phyloP scores from a whole-genome alignment of 2,113 vertebrate genomes.

The Trichomycterus rosablanca region DNA sequence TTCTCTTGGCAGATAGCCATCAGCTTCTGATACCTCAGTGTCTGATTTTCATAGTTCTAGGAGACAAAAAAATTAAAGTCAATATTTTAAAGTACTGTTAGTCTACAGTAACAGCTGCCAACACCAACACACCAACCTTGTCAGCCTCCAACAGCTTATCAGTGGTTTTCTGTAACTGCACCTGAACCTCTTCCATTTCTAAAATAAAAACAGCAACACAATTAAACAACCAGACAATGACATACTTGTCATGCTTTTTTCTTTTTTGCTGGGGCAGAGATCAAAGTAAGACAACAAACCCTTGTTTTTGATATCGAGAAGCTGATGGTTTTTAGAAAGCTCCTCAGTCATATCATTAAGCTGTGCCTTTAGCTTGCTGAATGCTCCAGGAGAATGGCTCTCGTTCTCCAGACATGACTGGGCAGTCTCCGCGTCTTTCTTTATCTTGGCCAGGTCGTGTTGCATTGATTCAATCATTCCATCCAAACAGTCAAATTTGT shows the following conservation, averaged over 20 bases:
- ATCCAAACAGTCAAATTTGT: conserved; percentile 52
- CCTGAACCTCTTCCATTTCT: conserved; percentile 64
- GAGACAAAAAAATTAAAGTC: conserved; percentile 9
- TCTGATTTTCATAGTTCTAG: conserved; percentile 68
- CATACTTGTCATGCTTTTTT: not conserved
- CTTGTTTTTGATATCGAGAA: conserved; percentile 53
- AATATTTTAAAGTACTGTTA: too few relatives aligned
- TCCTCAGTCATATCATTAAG: conserved; percentile 61
- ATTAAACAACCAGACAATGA: not conserved
- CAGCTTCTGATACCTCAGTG: conserved; percentile 66
- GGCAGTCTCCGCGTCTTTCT: conserved; percentile 72
- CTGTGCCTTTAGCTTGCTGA: conserved; percentile 61
- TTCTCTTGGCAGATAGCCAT: conserved; percentile 68
- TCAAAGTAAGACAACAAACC: conserved; percentile 39
- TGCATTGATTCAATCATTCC: conserved; percentile 73
- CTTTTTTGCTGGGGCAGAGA: not conserved
- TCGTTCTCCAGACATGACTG: conserved; percentile 63
- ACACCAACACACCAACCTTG: conserved; percentile 66
- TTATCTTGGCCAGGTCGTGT: conserved; percentile 76
- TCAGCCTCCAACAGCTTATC: conserved; percentile 67
- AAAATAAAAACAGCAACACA: conserved; percentile 35
- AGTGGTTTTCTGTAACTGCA: conserved; percentile 54
- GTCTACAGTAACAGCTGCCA: too few relatives aligned
- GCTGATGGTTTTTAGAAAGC: conserved; percentile 61
- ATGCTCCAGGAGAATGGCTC: conserved; percentile 58